Evolutionary conservation across 1,140 invertebrate genomes (phyloP).

Genomic region (Calephelis nemesis): DNA sequence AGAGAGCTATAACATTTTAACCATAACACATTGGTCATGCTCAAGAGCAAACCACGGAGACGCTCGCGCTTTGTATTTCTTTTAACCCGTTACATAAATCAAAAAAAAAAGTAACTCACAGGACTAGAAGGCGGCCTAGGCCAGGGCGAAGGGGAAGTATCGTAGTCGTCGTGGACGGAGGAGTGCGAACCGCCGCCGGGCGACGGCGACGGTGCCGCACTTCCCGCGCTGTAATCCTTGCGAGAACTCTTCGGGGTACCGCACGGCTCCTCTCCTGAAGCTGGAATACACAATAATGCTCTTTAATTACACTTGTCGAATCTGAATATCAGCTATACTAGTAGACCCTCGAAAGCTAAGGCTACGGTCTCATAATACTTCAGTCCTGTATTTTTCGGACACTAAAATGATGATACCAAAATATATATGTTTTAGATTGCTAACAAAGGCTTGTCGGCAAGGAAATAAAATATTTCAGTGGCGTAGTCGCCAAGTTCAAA

Average conservation of each 20-base stretch:
- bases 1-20: constrained; percentile 1
- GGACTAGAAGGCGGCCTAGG: constrained; percentile 93
- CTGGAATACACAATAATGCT: constrained; percentile 67
- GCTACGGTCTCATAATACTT: too few species aligned
- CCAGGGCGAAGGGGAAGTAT: constrained; percentile 91
- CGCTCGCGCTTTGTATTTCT: too few species aligned
- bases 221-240: constrained; percentile 81
- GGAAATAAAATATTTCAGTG: too few species aligned
- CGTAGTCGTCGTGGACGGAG: constrained; percentile 94
- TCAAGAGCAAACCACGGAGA: too few species aligned
- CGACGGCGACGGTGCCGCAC: constrained; percentile 81
- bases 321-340: too few species aligned
- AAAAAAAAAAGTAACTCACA: constrained; percentile 80
- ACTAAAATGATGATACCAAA: too few species aligned
- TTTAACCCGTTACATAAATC: too few species aligned
- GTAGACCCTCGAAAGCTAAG: too few species aligned
- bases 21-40: constrained; percentile 15
- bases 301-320: neutral
- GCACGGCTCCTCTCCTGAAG: constrained; percentile 91
- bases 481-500: too few species aligned
- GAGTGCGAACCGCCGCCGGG: constrained; percentile 90
- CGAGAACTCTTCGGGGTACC: constrained; percentile 86
- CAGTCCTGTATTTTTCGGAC: too few species aligned
- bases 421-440: too few species aligned
- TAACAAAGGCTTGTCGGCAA: too few species aligned